A percentile compares a stretch with the other conserved stretches of the same genome.
phyloP scores from a whole-genome alignment of 2,888 invertebrate genomes.

The Drosophila melanosoma region DNA sequence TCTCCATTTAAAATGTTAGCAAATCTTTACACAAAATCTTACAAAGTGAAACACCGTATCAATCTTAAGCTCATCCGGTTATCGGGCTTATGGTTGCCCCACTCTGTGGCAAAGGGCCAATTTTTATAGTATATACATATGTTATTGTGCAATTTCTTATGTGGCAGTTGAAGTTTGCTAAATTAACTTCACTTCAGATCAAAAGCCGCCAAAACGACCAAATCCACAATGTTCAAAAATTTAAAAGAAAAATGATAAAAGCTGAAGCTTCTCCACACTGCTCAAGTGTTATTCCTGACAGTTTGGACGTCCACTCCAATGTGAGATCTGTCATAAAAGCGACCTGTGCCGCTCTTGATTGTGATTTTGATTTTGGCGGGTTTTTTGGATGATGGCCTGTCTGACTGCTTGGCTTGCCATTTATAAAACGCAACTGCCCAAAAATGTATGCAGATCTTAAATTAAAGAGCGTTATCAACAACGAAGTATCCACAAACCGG shows the following conservation, averaged over 20 bases:
- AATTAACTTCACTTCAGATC: constrained; percentile 79
- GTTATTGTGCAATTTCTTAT: constrained; percentile 65
- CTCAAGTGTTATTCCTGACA: constrained; percentile 77
- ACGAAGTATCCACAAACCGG: constrained; percentile 53
- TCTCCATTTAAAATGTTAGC: constrained; percentile 10
- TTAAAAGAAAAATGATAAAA: constrained; percentile 24
- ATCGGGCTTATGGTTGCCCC: constrained; percentile 30
- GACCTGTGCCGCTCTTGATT: constrained; percentile 69
- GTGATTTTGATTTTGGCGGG: constrained; percentile 63
- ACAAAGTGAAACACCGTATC: constrained; percentile 32
- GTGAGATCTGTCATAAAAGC: constrained; percentile 79
- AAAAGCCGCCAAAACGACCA: constrained; percentile 56
- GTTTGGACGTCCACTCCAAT: constrained; percentile 71
- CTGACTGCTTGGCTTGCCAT: constrained; percentile 38
- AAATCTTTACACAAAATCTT: constrained; percentile 23
- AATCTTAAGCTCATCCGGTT: constrained; percentile 39
- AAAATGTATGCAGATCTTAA: constrained; percentile 78
- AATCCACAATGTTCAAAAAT: constrained; percentile 34
- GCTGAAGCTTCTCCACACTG: constrained; percentile 59
- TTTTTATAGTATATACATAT: constrained; percentile 30
- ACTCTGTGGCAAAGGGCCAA: constrained; percentile 38
- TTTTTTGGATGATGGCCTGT: constrained; percentile 36
- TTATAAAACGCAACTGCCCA: constrained; percentile 63
- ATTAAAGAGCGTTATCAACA: constrained; percentile 74
- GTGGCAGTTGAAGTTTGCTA: constrained; percentile 63